Base-by-base conservation (phyloP, 2,797 vertebrate species). In the Lophura swinhoii region DNA sequence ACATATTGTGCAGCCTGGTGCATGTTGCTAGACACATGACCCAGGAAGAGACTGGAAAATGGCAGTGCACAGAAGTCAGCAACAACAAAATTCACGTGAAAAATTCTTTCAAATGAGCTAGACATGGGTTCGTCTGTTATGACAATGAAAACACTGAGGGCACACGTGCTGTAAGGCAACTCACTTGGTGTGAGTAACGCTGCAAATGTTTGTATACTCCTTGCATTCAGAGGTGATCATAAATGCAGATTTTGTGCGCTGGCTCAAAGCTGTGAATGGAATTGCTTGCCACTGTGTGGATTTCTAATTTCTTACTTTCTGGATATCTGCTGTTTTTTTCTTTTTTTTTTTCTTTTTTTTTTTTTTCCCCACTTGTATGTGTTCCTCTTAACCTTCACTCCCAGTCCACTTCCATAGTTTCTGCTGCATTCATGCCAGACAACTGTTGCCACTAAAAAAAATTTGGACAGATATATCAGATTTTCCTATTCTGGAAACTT, bases 251-350 rank as follows among this genome's bases (percentile, higher is more conserved):
- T 75, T 74, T 75, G 18, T 39, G 24, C 16, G 43, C 3, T 26
- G 68, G n/a, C 16, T 87, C 33, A 62, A 21, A 73, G 26, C 4
- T 33, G 14, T 12, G 70, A 46, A 12, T 33, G 3, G 6, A 53
- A 53, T 11, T 29, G 28, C 10, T 29, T 17, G 28, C 15, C 9
- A 44, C 1, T 43, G 9, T 22, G 21, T 69, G 0, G 0, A 63
- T 78, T 78, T 66, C 5, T 44, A 8, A 46, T 84, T 87, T 56
- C 58, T 73, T 63, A 35, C 56, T 56, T 82, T 78, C 10, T 82
- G 46, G 14, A 17, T 75, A 15, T 53, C 71, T 75, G 9, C 2
- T 60, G 1, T 55, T 67, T 72, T 33, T 87, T 3, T 74, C 37
- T 9, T 10, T 88, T 87, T 88, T 16, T 14, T 23, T 49, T 4